Evolutionary conservation across 2,888 invertebrate species (phyloP).

Genomic region (Mongoloraphidia duomilia): DNA sequence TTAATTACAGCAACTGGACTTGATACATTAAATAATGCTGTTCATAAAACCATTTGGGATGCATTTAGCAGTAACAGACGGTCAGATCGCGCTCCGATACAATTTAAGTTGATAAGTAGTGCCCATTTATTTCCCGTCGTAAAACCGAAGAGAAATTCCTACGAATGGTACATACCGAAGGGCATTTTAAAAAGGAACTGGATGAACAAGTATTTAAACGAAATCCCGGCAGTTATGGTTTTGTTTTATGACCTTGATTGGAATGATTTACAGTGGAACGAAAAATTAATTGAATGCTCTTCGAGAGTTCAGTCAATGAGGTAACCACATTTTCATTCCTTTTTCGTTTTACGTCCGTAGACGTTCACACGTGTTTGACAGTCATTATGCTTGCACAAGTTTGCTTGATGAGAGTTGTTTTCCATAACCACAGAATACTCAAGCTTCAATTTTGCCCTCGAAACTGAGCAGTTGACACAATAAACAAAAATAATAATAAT

Average conservation of each 20-base stretch:
- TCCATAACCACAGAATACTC: too few species aligned
- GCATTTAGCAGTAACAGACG: constrained; percentile 73
- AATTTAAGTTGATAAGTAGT: constrained; percentile 66
- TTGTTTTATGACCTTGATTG: constrained; percentile 96
- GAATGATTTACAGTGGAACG: constrained; percentile 89
- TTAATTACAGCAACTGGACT: constrained; percentile 80
- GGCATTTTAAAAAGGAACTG: constrained; percentile 90
- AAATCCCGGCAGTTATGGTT: constrained; percentile 84
- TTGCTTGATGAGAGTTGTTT: too few species aligned
- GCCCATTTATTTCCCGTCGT: constrained; percentile 79
- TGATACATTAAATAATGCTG: constrained; percentile 67
- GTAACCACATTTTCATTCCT: constrained; percentile 25
- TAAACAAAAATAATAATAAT: too few species aligned
- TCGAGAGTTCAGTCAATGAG: constrained; percentile 71
- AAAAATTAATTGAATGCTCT: constrained; percentile 87
- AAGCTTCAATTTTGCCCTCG: too few species aligned
- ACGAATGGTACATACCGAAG: constrained; percentile 90
- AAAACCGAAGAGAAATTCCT: constrained; percentile 76
- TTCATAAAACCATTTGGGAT: constrained; percentile 89
- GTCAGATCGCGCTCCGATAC: constrained; percentile 66
- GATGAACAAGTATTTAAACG: constrained; percentile 83
- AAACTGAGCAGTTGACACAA: too few species aligned
- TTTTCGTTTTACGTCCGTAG: neutral
- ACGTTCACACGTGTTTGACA: too few species aligned
- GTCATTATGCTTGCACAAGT: too few species aligned